A percentile compares a stretch with the other conserved stretches of the same genome.
These are phyloP conservation scores for Drosophila elegans DNA, from an alignment of 1,140 invertebrate species.

Conservation along the genomic window DNA sequence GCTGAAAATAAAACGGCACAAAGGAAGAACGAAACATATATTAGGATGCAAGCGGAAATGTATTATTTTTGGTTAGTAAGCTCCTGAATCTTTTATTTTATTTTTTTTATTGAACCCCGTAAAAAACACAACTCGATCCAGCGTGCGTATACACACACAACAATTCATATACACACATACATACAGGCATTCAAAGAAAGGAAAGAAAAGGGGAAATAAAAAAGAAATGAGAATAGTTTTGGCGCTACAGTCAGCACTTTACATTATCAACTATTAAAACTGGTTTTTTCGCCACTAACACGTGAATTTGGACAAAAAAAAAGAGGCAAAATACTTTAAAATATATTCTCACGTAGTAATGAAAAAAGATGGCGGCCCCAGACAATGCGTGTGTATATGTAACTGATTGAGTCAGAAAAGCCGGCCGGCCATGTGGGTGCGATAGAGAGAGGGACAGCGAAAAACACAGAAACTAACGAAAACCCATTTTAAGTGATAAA, in stretches of 20 bases:
- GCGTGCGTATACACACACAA: slow-evolving; percentile 58
- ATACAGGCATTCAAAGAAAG: background rate
- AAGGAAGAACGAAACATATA: slow-evolving; percentile 51
- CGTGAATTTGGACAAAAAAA: slow-evolving; percentile 9
- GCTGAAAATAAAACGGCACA: slow-evolving; percentile 74
- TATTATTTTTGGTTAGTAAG: slow-evolving; percentile 11
- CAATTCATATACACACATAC: background rate
- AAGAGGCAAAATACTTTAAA: slow-evolving; percentile 28
- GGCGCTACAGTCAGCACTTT: slow-evolving; percentile 21
- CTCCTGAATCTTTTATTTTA: background rate
- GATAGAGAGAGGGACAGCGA: slow-evolving; percentile 5
- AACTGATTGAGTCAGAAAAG: slow-evolving; percentile 57
- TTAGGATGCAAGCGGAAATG: slow-evolving; percentile 17
- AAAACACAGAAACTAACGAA: slow-evolving; percentile 6
- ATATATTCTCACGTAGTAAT: slow-evolving; percentile 13
- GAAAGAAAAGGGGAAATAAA: slow-evolving; percentile 2
- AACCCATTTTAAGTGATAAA: slow-evolving; percentile 4
- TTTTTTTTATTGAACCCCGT: slow-evolving; percentile 6
- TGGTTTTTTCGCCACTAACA: slow-evolving; percentile 32
- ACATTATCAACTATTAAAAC: slow-evolving; percentile 34
- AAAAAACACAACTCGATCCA: slow-evolving; percentile 7
- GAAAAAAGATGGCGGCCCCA: slow-evolving; percentile 57
- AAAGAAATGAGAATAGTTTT: slow-evolving; percentile 43
- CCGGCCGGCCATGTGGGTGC: slow-evolving; percentile 43
- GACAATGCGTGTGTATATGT: slow-evolving; percentile 15